These are phyloP conservation scores for Drosophila oshimai DNA, from an alignment of 1,140 invertebrate species.

Conservation along the genomic window DNA sequence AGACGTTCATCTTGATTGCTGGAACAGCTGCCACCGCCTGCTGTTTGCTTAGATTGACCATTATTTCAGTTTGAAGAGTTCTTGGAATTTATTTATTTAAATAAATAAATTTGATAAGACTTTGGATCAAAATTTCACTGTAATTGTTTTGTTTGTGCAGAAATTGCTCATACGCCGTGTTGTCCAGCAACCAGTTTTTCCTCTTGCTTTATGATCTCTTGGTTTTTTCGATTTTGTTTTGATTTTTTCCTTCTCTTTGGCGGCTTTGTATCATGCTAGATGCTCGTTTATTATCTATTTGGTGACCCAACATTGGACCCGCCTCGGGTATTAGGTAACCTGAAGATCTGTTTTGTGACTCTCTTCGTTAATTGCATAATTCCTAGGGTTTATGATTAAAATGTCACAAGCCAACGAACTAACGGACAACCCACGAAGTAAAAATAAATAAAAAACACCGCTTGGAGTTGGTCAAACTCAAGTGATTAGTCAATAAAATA, in stretches of 20 bases:
- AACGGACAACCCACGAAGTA: constrained; percentile 28
- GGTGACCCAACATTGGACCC: constrained; percentile 50
- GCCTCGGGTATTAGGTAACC: constrained; percentile 50
- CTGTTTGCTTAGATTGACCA: constrained; percentile 27
- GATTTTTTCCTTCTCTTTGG: constrained; percentile 24
- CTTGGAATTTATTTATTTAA: not conserved
- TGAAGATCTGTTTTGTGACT: constrained; percentile 39
- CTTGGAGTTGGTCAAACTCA: constrained; percentile 39
- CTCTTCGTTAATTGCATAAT: constrained; percentile 64
- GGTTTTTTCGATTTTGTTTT: constrained; percentile 21
- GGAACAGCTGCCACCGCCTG: constrained; percentile 52
- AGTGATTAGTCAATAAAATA: constrained; percentile 57
- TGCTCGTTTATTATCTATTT: constrained; percentile 62
- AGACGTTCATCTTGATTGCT: constrained; percentile 67
- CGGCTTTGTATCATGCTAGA: constrained; percentile 63
- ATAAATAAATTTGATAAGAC: not conserved
- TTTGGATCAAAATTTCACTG: not conserved
- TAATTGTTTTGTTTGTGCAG: not conserved
- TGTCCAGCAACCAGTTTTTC: constrained; percentile 3
- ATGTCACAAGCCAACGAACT: constrained; percentile 70
- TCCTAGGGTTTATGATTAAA: constrained; percentile 58
- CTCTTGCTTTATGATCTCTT: not conserved
- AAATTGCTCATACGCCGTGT: constrained; percentile 44
- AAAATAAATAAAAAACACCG: constrained; percentile 24
- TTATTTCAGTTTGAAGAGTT: constrained; percentile 1